These are phyloP conservation scores for Antheraea yamamai DNA, from an alignment of 2,888 invertebrate species.

Conservation along the genomic window DNA sequence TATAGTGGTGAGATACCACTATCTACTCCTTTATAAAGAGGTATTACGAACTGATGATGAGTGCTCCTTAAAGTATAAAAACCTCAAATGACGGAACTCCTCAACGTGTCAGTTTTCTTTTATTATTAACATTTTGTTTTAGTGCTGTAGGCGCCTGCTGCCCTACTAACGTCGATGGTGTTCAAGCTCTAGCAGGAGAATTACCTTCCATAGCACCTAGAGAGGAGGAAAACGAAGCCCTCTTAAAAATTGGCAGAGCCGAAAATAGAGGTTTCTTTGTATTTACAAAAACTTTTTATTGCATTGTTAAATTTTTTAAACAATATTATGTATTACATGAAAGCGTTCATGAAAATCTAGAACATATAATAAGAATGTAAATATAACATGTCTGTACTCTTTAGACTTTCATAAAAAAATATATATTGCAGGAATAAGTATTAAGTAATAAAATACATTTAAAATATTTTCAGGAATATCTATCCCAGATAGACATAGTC, in stretches of 20 bases:
- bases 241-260: conserved; percentile 62
- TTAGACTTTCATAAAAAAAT: too few relatives aligned
- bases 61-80: neutral
- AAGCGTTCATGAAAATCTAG: too few relatives aligned
- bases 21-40: too few relatives aligned
- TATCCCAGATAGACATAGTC: too few relatives aligned
- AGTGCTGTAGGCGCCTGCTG: conserved; percentile 87
- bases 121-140: conserved; percentile 16
- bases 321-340: too few relatives aligned
- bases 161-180: conserved; percentile 79
- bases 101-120: neutral
- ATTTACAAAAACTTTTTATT: neutral
- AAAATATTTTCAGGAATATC: too few relatives aligned
- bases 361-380: too few relatives aligned
- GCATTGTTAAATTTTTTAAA: neutral
- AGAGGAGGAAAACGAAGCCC: conserved; percentile 72
- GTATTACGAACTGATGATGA: neutral
- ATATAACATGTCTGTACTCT: too few relatives aligned
- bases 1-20: too few relatives aligned
- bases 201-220: conserved; percentile 72
- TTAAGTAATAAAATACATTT: too few relatives aligned
- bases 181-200: conserved; percentile 78
- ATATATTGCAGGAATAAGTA: too few relatives aligned
- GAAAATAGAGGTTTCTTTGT: conserved; percentile 62
- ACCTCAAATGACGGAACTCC: neutral